phyloP scores from a whole-genome alignment of 1,140 invertebrate species.

The Drosophila subobscura region DNA sequence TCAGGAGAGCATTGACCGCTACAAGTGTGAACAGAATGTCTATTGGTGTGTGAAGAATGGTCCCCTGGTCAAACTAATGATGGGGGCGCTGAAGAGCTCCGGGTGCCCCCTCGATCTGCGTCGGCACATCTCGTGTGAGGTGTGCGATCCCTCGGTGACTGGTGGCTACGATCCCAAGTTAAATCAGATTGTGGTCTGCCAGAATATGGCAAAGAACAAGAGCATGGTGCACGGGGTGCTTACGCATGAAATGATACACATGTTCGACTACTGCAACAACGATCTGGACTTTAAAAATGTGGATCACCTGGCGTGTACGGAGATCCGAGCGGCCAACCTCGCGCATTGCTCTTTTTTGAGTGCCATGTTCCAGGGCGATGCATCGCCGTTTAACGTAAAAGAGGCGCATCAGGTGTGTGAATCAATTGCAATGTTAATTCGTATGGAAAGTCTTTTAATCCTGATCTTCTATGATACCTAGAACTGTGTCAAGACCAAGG shows the following conservation, averaged over 20 bases:
- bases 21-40: conserved; percentile 93
- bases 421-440: not conserved
- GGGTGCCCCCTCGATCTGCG: conserved; percentile 93
- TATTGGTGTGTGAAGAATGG: conserved; percentile 88
- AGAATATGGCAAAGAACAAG: conserved; percentile 89
- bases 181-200: conserved; percentile 93
- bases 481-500: conserved; percentile 96
- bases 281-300: conserved; percentile 95
- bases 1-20: conserved; percentile 87
- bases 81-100: conserved; percentile 91
- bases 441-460: not conserved
- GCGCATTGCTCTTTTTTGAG: conserved; percentile 95
- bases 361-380: conserved; percentile 90
- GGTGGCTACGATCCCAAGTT: conserved; percentile 95
- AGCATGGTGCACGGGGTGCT: conserved; percentile 91
- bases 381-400: conserved; percentile 89
- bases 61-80: conserved; percentile 93
- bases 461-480: conserved; percentile 82
- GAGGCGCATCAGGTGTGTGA: conserved; percentile 87
- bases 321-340: conserved; percentile 95
- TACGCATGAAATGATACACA: conserved; percentile 97
- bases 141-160: conserved; percentile 91
- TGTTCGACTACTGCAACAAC: conserved; percentile 97
- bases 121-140: conserved; percentile 96
- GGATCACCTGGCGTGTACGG: conserved; percentile 97